Evolutionary conservation across 2,888 invertebrate genomes (phyloP), one percentile per base, ranked within the genome.

Genomic region (Cephus spinipes): DNA sequence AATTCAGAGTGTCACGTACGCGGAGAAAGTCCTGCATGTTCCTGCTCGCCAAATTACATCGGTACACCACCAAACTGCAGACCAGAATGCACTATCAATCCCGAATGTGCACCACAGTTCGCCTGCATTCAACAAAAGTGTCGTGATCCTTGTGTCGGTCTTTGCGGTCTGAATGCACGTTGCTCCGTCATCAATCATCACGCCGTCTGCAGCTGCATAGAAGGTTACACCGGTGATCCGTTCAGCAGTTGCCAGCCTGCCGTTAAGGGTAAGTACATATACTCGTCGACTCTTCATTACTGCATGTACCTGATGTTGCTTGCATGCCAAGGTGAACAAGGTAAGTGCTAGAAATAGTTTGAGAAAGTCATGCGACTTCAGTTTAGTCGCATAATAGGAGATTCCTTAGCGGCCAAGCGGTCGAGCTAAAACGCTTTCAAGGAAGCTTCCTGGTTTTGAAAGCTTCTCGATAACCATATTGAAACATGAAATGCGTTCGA

Each of bases 101-200:
- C 93, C 0, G 94, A 94, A 87, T 94, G 94, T 87, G 87, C 92
- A 55, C 89, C 92, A 80, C 92, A 93, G 83, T 90, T 92, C 82
- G 94, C 94, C 40, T 94, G 94, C 83, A 92, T 93, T 77, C 93
- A 94, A 85, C 93, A 94, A 84, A 94, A 94, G 89, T 95, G 95
- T 87, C 92, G 93, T 33, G 93, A 94, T 89, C 94, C 94, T 68
- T 94, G 94, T 85, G 92, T 92, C 55, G 93, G 94, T 81, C 91
- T 93, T 74, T 94, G 94, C 85, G 94, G 94, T 68, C 85, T 92
- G 55, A 92, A 92, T 82, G 93, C 94, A 6, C 88, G 91, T 74
- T 94, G 94, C 81, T 92, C 93, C 83, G 94, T 94, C 11, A 92
- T 93, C 55, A 94, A 94, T 86, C 94, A 94, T 86, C 93, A 93